These are phyloP conservation scores for Biston betularia DNA, from an alignment of 2,888 invertebrate species.

Conservation along the genomic window DNA sequence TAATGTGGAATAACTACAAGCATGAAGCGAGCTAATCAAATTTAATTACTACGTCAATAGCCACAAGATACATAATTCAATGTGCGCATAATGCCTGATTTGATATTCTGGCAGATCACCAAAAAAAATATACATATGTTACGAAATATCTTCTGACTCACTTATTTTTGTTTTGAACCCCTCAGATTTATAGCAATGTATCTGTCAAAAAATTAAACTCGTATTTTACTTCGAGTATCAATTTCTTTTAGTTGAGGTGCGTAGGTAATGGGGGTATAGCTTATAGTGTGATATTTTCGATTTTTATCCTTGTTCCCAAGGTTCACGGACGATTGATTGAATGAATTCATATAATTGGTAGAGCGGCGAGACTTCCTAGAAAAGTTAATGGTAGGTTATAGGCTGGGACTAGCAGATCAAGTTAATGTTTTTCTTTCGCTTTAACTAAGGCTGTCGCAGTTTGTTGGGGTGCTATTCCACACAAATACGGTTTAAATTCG, in stretches of 20 bases:
- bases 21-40: constrained; percentile 6
- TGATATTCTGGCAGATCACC: constrained; percentile 51
- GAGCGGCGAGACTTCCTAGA: neutral
- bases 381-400: too few relatives aligned
- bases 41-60: constrained; percentile 28
- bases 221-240: constrained; percentile 9
- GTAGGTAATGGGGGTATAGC: neutral
- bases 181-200: constrained; percentile 46
- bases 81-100: constrained; percentile 32
- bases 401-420: too few relatives aligned
- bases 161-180: constrained; percentile 50
- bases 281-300: too few relatives aligned
- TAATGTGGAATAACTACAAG: constrained; percentile 10
- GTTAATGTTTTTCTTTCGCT: too few relatives aligned
- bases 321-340: neutral
- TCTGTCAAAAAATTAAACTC: constrained; percentile 34
- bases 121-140: constrained; percentile 47
- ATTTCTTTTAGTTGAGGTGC: constrained; percentile 1
- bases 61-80: constrained; percentile 25
- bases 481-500: too few relatives aligned
- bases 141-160: constrained; percentile 51
- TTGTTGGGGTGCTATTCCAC: too few relatives aligned
- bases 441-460: too few relatives aligned
- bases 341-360: constrained; percentile 1
- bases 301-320: neutral